These are phyloP conservation scores for Nannoperca obscura DNA, from an alignment of 2,797 vertebrate genomes.

Conservation along the genomic window DNA sequence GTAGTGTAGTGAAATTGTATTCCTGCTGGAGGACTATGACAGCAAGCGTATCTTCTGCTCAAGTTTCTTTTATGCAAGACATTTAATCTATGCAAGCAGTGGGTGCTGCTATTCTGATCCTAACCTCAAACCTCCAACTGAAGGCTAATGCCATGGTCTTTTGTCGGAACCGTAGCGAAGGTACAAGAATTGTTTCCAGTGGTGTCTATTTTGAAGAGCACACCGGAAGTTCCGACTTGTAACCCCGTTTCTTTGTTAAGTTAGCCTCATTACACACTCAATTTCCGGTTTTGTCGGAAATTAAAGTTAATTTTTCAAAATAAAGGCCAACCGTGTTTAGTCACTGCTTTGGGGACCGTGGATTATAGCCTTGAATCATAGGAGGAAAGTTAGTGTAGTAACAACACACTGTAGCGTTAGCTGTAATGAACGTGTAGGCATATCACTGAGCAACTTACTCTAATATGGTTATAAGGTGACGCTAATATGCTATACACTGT, in stretches of 20 bases:
- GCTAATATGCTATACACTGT: neutral
- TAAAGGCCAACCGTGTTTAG: neutral
- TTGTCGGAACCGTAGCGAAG: conserved; percentile 11
- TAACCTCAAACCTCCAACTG: neutral
- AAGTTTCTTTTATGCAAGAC: neutral
- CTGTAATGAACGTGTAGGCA: neutral
- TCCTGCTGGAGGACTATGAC: neutral
- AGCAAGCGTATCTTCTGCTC: neutral
- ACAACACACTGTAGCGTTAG: neutral
- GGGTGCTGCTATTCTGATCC: neutral
- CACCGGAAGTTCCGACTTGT: conserved; percentile 8
- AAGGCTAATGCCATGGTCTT: neutral
- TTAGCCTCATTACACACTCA: fast-evolving
- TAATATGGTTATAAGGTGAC: neutral
- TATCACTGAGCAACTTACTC: neutral
- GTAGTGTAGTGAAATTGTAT: neutral
- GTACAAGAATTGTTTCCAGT: conserved; percentile 31
- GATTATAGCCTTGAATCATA: neutral
- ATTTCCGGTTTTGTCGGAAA: conserved; percentile 6
- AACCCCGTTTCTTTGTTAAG: neutral
- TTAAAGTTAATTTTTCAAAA: conserved; percentile 3
- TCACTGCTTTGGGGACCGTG: fast-evolving
- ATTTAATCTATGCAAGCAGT: too few species aligned
- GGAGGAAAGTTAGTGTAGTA: neutral
- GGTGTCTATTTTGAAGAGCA: conserved; percentile 57